These are phyloP conservation scores for Clarias fuscus DNA, from an alignment of 2,797 vertebrate species.

Conservation along the genomic window DNA sequence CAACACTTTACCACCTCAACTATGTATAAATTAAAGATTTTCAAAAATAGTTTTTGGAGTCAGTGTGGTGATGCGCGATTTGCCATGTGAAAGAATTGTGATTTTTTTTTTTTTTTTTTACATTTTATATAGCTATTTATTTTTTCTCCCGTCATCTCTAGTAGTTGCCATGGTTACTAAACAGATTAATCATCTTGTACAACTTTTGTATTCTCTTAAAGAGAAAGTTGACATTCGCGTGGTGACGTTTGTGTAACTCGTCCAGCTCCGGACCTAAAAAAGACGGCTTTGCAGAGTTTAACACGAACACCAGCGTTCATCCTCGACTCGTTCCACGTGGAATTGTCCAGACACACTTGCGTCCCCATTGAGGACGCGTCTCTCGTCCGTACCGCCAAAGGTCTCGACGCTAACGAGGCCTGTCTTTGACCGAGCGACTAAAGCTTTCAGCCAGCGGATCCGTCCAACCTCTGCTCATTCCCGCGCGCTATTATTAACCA, in stretches of 20 bases:
- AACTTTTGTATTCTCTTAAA: neutral
- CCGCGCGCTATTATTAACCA: neutral
- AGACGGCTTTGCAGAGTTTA: slow-evolving; percentile 46
- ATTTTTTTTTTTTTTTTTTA: too few species aligned
- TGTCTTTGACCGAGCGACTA: slow-evolving; percentile 41
- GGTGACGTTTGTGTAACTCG: slow-evolving; percentile 21
- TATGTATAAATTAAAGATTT: too few species aligned
- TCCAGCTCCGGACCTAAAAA: slow-evolving; percentile 21
- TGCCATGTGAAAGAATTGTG: too few species aligned
- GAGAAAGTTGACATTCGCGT: neutral
- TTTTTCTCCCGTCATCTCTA: too few species aligned
- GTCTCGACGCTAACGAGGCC: slow-evolving; percentile 25
- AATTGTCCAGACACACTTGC: slow-evolving; percentile 41
- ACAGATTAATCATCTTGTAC: neutral
- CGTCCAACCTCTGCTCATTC: neutral
- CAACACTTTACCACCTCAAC: too few species aligned
- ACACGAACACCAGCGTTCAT: slow-evolving; percentile 60
- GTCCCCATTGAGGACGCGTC: slow-evolving; percentile 43
- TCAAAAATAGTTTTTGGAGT: too few species aligned
- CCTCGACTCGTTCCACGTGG: slow-evolving; percentile 53
- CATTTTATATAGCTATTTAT: too few species aligned
- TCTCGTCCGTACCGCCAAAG: slow-evolving; percentile 41
- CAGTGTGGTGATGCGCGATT: too few species aligned
- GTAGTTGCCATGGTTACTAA: neutral
- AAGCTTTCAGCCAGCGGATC: slow-evolving; percentile 29